Base-by-base conservation (phyloP, 2,888 invertebrate species). In the Caradrina kadenii region DNA sequence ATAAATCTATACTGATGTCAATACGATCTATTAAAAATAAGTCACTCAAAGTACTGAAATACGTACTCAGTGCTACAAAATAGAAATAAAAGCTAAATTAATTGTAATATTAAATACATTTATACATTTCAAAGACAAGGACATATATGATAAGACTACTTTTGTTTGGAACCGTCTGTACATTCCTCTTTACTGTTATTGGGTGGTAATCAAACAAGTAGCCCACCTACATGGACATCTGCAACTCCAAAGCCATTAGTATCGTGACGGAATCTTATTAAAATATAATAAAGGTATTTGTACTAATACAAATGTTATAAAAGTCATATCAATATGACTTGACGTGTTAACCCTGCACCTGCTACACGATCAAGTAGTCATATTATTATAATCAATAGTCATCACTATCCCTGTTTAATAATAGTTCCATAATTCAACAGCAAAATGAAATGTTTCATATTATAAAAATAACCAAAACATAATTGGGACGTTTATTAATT, bases 401-500 rank as follows among this genome's bases (percentile, higher is more conserved):
- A 67, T 52, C 63, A 53, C 63, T 72, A 60, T 53, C 13, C 26
- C 42, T 59, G 59, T 45, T 26, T 76, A 63, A 69, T 77, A 63
- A 61, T 50, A 63, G 59, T 56, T 42, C 45, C 59, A 62, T 52
- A 64, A 70, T 48, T 64, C 61, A 68, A 70, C 48, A 60, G 55
- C 42, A 60, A 52, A 58, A 59, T 62, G 22, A 63, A 64, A 69
- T 49, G 45, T 58, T 22, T 58, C 45, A 26, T 22, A 35, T 35
- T 31, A 54, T 13, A 65, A 60, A 74, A 45, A 50, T 17, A 54
- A 15, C 53, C 8, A 39, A 55, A 52, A 61, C 39, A 58, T 78
- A 81, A 81, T 65, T 69, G 73, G 73, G 53, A 60, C 50, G 60
- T 79, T 69, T 79, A 87, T 86, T 80, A 83, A 78, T 81, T 81